phyloP scores from a whole-genome alignment of 2,113 vertebrate genomes.

The Ageneiosus marmoratus region DNA sequence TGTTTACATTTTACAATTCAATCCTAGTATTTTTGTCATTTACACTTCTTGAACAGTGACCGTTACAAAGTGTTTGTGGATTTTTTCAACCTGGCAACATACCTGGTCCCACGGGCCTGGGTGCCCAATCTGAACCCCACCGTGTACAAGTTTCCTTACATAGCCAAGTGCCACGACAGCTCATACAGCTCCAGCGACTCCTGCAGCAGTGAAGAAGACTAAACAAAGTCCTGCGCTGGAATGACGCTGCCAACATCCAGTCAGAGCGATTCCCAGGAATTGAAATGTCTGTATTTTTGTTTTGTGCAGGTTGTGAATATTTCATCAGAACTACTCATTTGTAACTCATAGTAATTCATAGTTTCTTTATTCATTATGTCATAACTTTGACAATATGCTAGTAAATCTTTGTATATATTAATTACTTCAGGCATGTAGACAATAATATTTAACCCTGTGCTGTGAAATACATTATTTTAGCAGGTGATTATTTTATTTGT shows the following conservation, averaged over 20 bases:
- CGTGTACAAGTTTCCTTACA: slow-evolving; percentile 89
- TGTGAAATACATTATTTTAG: neutral
- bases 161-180: slow-evolving; percentile 89
- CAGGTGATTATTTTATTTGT: slow-evolving; percentile 12
- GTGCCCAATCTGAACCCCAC: slow-evolving; percentile 89
- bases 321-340: neutral
- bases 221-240: neutral
- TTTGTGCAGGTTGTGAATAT: neutral
- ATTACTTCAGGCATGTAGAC: neutral
- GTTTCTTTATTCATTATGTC: neutral
- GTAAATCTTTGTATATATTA: slow-evolving; percentile 20
- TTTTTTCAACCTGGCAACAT: slow-evolving; percentile 96
- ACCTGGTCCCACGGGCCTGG: slow-evolving; percentile 89
- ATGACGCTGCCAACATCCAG: neutral
- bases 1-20: neutral
- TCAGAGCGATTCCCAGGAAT: neutral
- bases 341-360: neutral
- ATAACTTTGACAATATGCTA: neutral
- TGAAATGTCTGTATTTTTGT: neutral
- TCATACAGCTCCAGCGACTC: slow-evolving; percentile 84
- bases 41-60: slow-evolving; percentile 74
- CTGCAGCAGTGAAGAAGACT: slow-evolving; percentile 93
- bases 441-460: neutral
- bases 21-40: neutral
- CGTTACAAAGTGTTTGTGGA: slow-evolving; percentile 99